These are phyloP conservation scores for Xylocopa sonorina DNA, from an alignment of 1,140 invertebrate species.

Conservation along the genomic window DNA sequence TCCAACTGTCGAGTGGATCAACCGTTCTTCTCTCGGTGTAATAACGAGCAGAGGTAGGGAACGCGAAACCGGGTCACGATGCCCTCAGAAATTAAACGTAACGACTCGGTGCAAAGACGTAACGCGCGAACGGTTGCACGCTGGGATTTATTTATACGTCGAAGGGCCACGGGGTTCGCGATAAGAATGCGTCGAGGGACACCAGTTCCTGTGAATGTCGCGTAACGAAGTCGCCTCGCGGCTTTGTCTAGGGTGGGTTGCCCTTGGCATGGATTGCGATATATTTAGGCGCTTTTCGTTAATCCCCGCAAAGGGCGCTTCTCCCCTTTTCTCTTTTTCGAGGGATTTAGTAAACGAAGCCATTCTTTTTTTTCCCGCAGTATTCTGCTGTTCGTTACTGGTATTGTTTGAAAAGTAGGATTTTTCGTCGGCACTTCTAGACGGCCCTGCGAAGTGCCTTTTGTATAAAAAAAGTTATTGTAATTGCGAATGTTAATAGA, in stretches of 20 bases:
- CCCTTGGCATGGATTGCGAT: neutral
- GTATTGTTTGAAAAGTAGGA: neutral
- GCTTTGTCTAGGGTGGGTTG: neutral
- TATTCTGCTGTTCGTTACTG: neutral
- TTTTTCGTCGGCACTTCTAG: too few relatives aligned
- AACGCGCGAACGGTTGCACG: slow-evolving; percentile 38
- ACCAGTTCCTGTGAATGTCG: neutral
- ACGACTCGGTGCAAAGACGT: slow-evolving; percentile 54
- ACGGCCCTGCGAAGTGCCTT: too few relatives aligned
- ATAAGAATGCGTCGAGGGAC: neutral
- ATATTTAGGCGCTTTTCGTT: neutral
- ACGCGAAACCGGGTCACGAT: slow-evolving; percentile 50
- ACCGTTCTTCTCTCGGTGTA: slow-evolving; percentile 44
- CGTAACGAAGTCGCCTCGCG: slow-evolving; percentile 11
- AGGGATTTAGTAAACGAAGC: slow-evolving; percentile 5
- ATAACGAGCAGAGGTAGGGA: slow-evolving; percentile 45
- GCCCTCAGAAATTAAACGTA: slow-evolving; percentile 65
- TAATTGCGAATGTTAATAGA: too few relatives aligned
- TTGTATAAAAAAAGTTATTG: too few relatives aligned
- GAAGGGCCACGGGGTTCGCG: slow-evolving; percentile 3
- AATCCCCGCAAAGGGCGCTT: neutral
- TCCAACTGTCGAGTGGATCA: slow-evolving; percentile 58
- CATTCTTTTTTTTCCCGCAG: neutral
- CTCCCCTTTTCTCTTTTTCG: neutral
- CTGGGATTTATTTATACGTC: slow-evolving; percentile 53